These are phyloP conservation scores for Proctacanthus coquilletti DNA, from an alignment of 1,140 invertebrate species.

Conservation along the genomic window DNA sequence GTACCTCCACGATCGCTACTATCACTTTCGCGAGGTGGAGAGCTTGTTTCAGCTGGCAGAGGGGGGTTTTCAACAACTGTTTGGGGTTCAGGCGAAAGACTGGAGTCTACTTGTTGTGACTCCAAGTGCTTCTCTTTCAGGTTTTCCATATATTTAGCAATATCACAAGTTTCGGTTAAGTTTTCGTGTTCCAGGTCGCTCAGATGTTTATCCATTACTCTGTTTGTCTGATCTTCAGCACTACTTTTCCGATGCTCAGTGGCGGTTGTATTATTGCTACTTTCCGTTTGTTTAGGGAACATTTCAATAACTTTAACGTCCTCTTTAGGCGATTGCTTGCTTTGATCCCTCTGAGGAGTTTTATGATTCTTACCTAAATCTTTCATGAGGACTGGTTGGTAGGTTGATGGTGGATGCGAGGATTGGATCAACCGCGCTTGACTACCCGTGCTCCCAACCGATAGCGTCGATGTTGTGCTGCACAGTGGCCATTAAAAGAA, in stretches of 20 bases:
- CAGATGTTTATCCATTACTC: slow-evolving; percentile 26
- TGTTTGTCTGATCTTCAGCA: slow-evolving; percentile 12
- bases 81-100: slow-evolving; percentile 24
- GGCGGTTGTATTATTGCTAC: slow-evolving; percentile 2
- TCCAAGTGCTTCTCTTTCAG: slow-evolving; percentile 25
- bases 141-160: slow-evolving; percentile 28
- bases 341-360: slow-evolving; percentile 25
- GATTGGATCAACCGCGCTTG: slow-evolving; percentile 87
- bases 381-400: slow-evolving; percentile 67
- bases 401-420: slow-evolving; percentile 78
- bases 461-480: slow-evolving; percentile 84
- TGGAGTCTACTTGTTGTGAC: slow-evolving; percentile 25
- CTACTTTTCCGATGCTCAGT: slow-evolving; percentile 6
- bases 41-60: slow-evolving; percentile 19
- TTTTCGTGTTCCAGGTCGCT: slow-evolving; percentile 25
- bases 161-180: slow-evolving; percentile 22
- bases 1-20: slow-evolving; percentile 12
- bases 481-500: slow-evolving; percentile 11
- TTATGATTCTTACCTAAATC: slow-evolving; percentile 61
- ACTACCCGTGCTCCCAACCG: slow-evolving; percentile 82
- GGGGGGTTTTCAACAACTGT: slow-evolving; percentile 25
- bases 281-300: slow-evolving; percentile 9
- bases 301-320: slow-evolving; percentile 28
- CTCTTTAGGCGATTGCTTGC: slow-evolving; percentile 24
- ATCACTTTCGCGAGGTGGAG: slow-evolving; percentile 22